phyloP scores from a whole-genome alignment of 2,797 vertebrate genomes.

The Lepus oiostolus region DNA sequence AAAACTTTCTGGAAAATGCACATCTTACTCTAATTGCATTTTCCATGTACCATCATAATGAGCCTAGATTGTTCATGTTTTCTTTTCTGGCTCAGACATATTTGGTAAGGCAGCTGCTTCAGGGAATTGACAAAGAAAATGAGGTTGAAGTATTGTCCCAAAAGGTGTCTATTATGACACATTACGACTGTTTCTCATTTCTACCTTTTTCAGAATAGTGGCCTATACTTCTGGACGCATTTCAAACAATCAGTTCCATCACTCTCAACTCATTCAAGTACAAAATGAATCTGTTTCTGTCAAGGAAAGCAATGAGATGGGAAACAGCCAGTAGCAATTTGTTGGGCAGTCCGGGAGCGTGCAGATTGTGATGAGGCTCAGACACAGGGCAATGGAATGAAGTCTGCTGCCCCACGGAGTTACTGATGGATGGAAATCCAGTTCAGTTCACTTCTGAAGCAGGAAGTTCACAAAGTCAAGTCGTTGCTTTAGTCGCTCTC shows the following conservation, averaged over 20 bases:
- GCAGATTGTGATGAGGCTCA: not conserved
- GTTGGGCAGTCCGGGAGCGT: not conserved
- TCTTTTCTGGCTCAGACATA: not conserved
- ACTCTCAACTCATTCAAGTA: not conserved
- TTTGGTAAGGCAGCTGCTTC: not conserved
- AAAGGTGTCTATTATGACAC: not conserved
- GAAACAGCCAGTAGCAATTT: not conserved
- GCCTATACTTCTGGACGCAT: not conserved
- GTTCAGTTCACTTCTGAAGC: not conserved
- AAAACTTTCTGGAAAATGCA: too few relatives aligned
- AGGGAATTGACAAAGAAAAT: not conserved
- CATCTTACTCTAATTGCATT: too few relatives aligned
- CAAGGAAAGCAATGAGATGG: not conserved
- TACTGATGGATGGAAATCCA: conserved; percentile 15
- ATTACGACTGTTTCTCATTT: not conserved
- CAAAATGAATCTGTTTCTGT: conserved; percentile 2
- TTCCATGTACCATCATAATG: too few relatives aligned
- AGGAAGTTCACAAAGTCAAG: conserved; percentile 59
- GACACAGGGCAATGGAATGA: not conserved
- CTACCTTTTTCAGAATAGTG: not conserved
- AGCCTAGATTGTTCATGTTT: not conserved
- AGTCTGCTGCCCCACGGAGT: not conserved
- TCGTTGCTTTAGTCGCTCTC: conserved; percentile 59
- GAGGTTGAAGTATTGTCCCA: not conserved
- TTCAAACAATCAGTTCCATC: not conserved